Conservation (phyloP, 2,797 vertebrate genomes). For the Coranthus polyacanthus region DNA sequence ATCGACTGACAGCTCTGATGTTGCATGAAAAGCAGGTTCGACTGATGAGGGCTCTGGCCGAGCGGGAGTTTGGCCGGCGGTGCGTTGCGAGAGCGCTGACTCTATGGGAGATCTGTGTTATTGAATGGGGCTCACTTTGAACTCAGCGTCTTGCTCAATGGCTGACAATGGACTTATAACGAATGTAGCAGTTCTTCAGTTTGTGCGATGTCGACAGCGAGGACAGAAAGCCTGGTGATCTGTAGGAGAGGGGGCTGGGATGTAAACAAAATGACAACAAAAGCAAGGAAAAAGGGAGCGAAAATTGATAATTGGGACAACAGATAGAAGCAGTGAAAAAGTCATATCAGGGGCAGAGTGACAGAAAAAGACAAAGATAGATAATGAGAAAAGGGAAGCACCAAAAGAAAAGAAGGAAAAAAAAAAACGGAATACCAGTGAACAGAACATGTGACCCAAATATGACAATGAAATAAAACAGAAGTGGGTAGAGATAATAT, state of each 20-base stretch:
- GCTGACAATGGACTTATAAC: conserved; percentile 64
- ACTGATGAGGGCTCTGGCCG: conserved; percentile 64
- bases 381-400: conserved; percentile 38
- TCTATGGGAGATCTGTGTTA: conserved; percentile 68
- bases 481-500: conserved; percentile 36
- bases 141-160: conserved; percentile 53
- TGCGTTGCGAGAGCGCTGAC: conserved; percentile 47
- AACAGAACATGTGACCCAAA: conserved; percentile 65
- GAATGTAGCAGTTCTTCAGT: conserved; percentile 51
- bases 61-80: conserved; percentile 59
- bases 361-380: conserved; percentile 28
- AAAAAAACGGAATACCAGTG: conserved; percentile 42
- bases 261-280: conserved; percentile 26
- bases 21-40: conserved; percentile 76
- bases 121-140: conserved; percentile 69
- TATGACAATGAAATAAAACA: conserved; percentile 58
- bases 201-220: conserved; percentile 47
- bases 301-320: background rate
- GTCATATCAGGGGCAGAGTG: conserved; percentile 38
- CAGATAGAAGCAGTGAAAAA: conserved; percentile 15
- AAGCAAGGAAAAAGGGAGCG: conserved; percentile 10
- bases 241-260: background rate
- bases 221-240: conserved; percentile 52
- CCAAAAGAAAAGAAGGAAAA: conserved; percentile 23
- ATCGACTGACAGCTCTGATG: conserved; percentile 78